Evolutionary conservation across 2,888 invertebrate genomes (phyloP), one percentile per base, ranked within the genome.

Genomic region (Plagodis dolabraria): DNA sequence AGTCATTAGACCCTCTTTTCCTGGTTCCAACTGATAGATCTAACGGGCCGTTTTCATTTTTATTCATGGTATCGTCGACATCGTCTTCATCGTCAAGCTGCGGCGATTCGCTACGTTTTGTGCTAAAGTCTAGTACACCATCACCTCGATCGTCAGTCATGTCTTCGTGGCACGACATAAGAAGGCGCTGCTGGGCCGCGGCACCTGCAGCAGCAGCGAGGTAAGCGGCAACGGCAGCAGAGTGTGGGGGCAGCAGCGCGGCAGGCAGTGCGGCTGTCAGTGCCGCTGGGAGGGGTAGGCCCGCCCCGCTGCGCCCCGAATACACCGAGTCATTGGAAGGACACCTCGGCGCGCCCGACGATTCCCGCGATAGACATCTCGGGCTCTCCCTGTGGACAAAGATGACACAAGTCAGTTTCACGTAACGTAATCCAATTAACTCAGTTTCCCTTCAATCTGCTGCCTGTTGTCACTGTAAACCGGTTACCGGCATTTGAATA

Each of bases 211-310:
- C 95, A 5, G 96, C 96, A 61, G 95, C 95, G 57, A 96, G 93
- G 82, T 96, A 96, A 6, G 96, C 97, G 33, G 96, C 96, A 93
- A 97, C 96, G 4, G 96, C 96, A 4, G 96, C 96, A 5, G 96
- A 96, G 83, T 96, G 96, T 36, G 96, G 95, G 22, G 96, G 96
- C 72, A 96, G 95, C 72, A 96, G 89, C 2, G 96, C 95, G 6
- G 95, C 95, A 0, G 95, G 94, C 61, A 96, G 93, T 42, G 95
- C 95, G 5, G 90, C 91, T 47, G 95, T 94, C 67, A 96, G 94
- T 82, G 96, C 96, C 33, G 95, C 93, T 44, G 89, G 85, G 58
- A 90, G 81, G 12, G 89, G 88, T 40, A 89, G 79, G 36, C 89
- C 89, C 68, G 93, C 93, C 76, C 92, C 93, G 80, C 86, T 92